Conservation (phyloP, 2,888 invertebrate species). For the Sinodicranocentrus sp. region DNA sequence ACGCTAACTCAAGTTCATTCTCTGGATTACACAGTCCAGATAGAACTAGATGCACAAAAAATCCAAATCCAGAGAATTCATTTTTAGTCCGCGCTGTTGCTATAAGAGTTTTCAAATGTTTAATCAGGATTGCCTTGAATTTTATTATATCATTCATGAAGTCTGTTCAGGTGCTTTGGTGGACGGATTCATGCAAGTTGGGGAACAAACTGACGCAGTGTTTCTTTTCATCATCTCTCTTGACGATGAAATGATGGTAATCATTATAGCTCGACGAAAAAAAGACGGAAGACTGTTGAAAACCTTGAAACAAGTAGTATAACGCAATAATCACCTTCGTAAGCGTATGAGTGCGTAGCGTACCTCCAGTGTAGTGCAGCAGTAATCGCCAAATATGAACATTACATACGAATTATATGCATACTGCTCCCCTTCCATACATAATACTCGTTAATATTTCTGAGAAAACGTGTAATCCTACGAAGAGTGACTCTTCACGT, state of each 20-base stretch:
- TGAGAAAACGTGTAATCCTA: too few species aligned
- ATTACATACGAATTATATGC: too few species aligned
- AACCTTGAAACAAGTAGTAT: slow-evolving; percentile 61
- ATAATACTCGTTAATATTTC: too few species aligned
- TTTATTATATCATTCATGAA: not conserved
- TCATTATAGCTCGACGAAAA: not conserved
- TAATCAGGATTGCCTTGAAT: slow-evolving; percentile 20
- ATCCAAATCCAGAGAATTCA: not conserved
- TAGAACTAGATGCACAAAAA: not conserved
- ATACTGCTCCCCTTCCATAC: too few species aligned
- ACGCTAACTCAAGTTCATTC: not conserved
- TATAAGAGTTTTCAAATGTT: not conserved
- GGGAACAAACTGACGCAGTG: not conserved
- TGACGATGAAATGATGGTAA: not conserved
- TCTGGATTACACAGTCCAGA: not conserved
- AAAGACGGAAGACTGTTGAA: slow-evolving; percentile 60
- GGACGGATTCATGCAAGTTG: not conserved
- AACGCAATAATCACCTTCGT: slow-evolving; percentile 55
- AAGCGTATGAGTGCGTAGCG: slow-evolving; percentile 5
- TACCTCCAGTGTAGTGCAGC: too few species aligned
- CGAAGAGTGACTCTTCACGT: too few species aligned
- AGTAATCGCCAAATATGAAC: too few species aligned
- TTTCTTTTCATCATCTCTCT: not conserved
- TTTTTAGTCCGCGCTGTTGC: not conserved
- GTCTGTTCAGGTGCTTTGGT: not conserved